Evolutionary conservation across 2,888 invertebrate species (phyloP).

Genomic region (Lacanobia wlatinum): DNA sequence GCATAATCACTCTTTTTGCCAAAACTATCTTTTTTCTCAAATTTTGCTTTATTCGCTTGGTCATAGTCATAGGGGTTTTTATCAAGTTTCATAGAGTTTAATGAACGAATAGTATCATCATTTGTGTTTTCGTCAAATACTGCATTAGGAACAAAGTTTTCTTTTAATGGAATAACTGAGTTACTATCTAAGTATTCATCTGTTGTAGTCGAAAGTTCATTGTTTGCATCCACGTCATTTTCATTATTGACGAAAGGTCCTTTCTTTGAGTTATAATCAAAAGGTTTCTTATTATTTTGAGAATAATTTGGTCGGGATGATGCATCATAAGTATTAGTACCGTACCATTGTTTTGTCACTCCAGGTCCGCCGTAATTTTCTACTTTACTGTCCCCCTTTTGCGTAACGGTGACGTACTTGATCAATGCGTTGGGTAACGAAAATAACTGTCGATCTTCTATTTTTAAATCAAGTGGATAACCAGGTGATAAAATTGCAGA

Average conservation of each 20-base stretch:
- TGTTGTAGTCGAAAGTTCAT: conserved; percentile 8
- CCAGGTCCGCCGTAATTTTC: conserved; percentile 68
- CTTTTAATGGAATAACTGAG: conserved; percentile 15
- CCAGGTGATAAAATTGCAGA: conserved; percentile 87
- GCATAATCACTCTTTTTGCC: conserved; percentile 8
- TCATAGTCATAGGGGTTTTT: neutral
- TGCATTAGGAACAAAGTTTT: neutral
- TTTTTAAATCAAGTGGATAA: conserved; percentile 94
- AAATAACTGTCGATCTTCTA: conserved; percentile 86
- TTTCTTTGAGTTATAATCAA: conserved; percentile 66
- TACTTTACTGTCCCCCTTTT: conserved; percentile 75
- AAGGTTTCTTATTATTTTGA: conserved; percentile 51
- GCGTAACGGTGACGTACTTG: conserved; percentile 80
- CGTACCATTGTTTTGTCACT: conserved; percentile 70
- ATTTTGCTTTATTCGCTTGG: conserved; percentile 8
- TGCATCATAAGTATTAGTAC: conserved; percentile 63
- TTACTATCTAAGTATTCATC: neutral
- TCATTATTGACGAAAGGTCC: conserved; percentile 48
- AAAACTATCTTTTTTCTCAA: conserved; percentile 24
- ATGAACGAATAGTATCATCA: neutral
- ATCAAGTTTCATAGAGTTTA: conserved; percentile 3
- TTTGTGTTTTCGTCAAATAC: neutral
- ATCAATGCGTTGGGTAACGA: conserved; percentile 82
- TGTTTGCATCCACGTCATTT: conserved; percentile 2
- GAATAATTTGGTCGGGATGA: conserved; percentile 63